These are phyloP conservation scores for Nudaria mundana DNA, from an alignment of 2,888 invertebrate species.

Conservation along the genomic window DNA sequence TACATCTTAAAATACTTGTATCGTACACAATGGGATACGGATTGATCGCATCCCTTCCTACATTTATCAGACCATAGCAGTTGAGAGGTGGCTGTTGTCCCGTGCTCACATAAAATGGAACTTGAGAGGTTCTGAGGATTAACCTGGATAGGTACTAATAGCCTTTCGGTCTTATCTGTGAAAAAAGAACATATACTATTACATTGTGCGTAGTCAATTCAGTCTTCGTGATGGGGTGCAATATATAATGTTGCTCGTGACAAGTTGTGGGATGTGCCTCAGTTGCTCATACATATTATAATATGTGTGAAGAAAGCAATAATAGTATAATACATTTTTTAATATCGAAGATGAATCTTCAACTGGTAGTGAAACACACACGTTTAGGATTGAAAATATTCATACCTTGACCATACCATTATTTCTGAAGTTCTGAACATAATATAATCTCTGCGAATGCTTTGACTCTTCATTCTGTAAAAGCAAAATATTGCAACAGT, in stretches of 20 bases:
- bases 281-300: no score
- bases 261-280: background rate
- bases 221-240: constrained; percentile 7
- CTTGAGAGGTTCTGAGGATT: constrained; percentile 41
- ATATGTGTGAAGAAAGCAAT: no score
- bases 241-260: constrained; percentile 5
- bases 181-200: constrained; percentile 8
- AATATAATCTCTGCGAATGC: no score
- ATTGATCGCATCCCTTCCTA: constrained; percentile 47
- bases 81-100: constrained; percentile 43
- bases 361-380: no score
- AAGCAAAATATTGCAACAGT: no score
- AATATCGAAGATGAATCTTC: no score
- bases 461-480: no score
- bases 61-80: constrained; percentile 50
- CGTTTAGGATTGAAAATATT: no score
- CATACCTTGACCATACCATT: background rate
- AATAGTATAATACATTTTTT: no score
- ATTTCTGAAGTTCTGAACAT: no score
- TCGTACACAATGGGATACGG: constrained; percentile 47
- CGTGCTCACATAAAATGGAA: constrained; percentile 37
- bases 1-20: no score
- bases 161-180: constrained; percentile 18
- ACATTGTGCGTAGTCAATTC: constrained; percentile 7
- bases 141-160: constrained; percentile 41